Base-by-base conservation (phyloP, 2,113 vertebrate species). In the Saccopteryx leptura region DNA sequence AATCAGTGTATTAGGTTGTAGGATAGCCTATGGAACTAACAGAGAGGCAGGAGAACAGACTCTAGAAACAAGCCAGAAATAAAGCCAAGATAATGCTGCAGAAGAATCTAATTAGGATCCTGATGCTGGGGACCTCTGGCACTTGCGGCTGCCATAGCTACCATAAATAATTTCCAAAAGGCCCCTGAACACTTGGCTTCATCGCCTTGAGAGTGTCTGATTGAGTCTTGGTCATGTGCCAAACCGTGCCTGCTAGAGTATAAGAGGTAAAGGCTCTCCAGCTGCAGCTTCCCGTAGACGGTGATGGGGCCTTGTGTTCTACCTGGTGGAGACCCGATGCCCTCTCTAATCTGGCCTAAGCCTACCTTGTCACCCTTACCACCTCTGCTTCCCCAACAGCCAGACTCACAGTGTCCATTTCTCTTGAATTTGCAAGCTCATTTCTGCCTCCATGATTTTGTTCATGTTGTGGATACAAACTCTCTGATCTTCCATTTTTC, bases 61-160 rank as follows among this genome's bases (percentile, higher is more conserved):
- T 92, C 66, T 87, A 56, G 58, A 82, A 94, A 18, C 6, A 78
- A 5, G 5, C 82, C 79, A 60, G 72, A 95, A 54, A n/a, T 65
- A 71, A 79, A 89, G 79, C 33, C 63, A 69, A 54, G 18, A 31
- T 63, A 76, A 75, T 68, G 8, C 28, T 26, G 86, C 71, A 21
- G 54, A 71, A 89, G 19, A 68, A 39, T 78, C 54, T 80, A 18
- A 31, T 46, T 9, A 56, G 65, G 39, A n/a, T 48, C 9, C 9
- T 46, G 8, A n/a, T 65, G 46, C 24, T 65, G 0, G 2, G 39
- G 65, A 24, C 12, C 69, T n/a, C 8, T 66, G 78, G 17, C 14
- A 21, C 60, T 61, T n/a, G 14, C 19, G 78, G 72, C 23, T 71
- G 52, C 65, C 23, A 24, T 24, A 23, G 24, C 85, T 83, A 31